These are phyloP conservation scores for Lophochroa leadbeateri DNA, from an alignment of 2,113 vertebrate species.

Conservation along the genomic window DNA sequence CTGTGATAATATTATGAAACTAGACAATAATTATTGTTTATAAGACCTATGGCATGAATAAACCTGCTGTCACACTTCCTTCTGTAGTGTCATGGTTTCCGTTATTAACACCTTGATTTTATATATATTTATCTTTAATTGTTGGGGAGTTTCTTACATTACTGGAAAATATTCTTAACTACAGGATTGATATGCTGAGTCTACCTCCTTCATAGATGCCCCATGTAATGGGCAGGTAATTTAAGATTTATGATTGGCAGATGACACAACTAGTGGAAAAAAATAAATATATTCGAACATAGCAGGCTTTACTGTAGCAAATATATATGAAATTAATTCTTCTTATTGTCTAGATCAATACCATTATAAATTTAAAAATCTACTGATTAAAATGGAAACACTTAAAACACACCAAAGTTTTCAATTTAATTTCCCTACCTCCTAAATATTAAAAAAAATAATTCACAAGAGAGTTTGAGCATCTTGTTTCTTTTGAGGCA, in stretches of 20 bases:
- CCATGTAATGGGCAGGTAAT: not conserved
- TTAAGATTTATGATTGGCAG: not conserved
- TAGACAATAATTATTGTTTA: not conserved
- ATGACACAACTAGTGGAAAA: not conserved
- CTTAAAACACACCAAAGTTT: not conserved
- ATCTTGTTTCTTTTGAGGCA: slow-evolving; percentile 51
- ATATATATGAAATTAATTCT: not conserved
- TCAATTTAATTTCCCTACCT: not conserved
- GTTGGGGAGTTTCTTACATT: fast-evolving
- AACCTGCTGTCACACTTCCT: not conserved
- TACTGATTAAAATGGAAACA: not conserved
- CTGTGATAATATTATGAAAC: not conserved
- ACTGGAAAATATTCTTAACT: not conserved
- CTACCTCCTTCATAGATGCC: not conserved
- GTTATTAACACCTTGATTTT: not conserved
- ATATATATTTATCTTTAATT: not conserved
- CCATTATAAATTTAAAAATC: not conserved
- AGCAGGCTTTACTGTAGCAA: not conserved
- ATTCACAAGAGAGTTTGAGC: not conserved
- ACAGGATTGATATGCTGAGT: not conserved
- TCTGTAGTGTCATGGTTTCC: not conserved
- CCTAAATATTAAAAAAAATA: slow-evolving; percentile 16
- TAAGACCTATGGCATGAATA: not conserved
- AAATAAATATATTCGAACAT: not conserved
- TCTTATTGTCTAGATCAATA: not conserved